A percentile compares a stretch with the other conserved stretches of the same genome.
Evolutionary conservation across 2,797 vertebrate species (phyloP).

Genomic region (Coregonus sp.): DNA sequence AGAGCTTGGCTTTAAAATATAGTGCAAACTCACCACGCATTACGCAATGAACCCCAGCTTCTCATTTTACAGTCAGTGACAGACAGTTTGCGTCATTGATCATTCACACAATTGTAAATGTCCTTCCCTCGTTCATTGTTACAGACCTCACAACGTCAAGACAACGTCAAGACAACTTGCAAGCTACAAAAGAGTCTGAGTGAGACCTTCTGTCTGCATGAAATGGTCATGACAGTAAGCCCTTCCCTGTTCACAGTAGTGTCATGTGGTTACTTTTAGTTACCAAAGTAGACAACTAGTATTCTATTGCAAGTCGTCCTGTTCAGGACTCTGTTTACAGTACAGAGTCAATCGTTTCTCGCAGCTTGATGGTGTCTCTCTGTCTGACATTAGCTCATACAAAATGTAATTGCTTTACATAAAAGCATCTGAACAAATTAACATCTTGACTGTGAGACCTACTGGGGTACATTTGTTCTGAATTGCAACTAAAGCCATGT

Average conservation of each 20-base stretch:
- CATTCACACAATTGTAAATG: background rate
- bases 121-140: background rate
- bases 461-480: background rate
- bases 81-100: background rate
- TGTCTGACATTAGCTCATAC: background rate
- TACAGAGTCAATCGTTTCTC: background rate
- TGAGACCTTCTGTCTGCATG: no score
- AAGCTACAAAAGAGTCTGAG: background rate
- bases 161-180: background rate
- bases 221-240: no score
- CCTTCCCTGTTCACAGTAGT: no score
- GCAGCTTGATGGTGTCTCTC: background rate
- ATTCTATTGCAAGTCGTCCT: background rate
- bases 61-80: background rate
- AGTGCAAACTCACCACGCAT: background rate
- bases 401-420: background rate
- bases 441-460: background rate
- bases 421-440: background rate
- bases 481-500: background rate
- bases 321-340: no score
- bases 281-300: no score
- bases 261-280: no score
- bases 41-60: background rate
- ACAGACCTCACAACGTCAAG: background rate
- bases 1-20: background rate